A percentile compares a stretch with the other conserved stretches of the same genome.
phyloP scores from a whole-genome alignment of 2,888 invertebrate species.

The Eupithecia vulgata region DNA sequence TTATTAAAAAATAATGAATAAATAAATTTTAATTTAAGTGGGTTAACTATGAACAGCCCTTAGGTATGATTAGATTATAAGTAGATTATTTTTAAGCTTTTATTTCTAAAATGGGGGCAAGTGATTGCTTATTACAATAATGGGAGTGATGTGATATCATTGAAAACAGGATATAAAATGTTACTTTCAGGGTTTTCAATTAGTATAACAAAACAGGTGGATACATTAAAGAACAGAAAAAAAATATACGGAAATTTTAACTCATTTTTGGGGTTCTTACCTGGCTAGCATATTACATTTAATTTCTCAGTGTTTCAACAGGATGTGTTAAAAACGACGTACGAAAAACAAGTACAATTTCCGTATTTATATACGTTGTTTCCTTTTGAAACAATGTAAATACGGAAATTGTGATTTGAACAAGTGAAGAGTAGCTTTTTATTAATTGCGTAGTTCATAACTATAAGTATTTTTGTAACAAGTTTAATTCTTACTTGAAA shows the following conservation, averaged over 20 bases:
- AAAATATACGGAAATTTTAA: neutral
- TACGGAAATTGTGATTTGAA: neutral
- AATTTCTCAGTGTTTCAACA: neutral
- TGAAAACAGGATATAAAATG: neutral
- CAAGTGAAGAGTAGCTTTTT: slow-evolving; percentile 1
- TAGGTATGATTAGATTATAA: too few species aligned
- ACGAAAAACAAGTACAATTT: too few species aligned
- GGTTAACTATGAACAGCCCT: too few species aligned
- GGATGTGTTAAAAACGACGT: neutral
- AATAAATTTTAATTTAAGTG: too few species aligned
- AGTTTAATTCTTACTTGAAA: neutral
- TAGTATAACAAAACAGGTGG: neutral
- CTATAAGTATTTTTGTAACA: neutral
- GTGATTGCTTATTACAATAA: neutral
- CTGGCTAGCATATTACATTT: neutral
- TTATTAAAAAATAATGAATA: too few species aligned
- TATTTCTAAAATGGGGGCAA: too few species aligned
- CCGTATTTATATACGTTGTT: too few species aligned
- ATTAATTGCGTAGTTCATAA: neutral
- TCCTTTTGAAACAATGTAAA: neutral
- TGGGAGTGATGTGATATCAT: neutral
- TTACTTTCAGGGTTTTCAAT: neutral
- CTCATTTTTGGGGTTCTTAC: neutral
- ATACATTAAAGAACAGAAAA: neutral
- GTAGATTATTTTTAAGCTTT: too few species aligned